Evolutionary conservation across 2,797 vertebrate species (phyloP).

Genomic region (Enteromius viviparus): DNA sequence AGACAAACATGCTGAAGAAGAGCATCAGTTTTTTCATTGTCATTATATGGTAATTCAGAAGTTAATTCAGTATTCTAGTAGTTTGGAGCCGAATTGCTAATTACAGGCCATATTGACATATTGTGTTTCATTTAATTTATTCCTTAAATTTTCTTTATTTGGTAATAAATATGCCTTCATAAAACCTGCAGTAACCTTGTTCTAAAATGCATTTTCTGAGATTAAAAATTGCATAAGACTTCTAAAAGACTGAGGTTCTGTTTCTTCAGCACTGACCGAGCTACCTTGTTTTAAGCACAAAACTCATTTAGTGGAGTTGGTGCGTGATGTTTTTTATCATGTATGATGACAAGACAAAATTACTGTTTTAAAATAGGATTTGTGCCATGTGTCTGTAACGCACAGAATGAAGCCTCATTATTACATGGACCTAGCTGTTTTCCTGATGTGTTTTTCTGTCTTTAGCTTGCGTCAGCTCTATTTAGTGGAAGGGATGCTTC

Average conservation of each 20-base stretch:
- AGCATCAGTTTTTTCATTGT: background rate
- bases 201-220: background rate
- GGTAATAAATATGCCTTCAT: background rate
- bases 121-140: background rate
- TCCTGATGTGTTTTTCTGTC: slow-evolving; percentile 39
- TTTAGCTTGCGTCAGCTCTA: slow-evolving; percentile 47
- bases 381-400: slow-evolving; percentile 14
- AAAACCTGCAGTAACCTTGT: background rate
- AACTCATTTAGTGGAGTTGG: background rate
- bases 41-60: background rate
- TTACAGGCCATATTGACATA: background rate
- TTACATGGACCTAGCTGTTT: slow-evolving; percentile 32
- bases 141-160: background rate
- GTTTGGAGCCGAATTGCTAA: background rate
- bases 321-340: background rate
- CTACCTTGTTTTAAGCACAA: background rate
- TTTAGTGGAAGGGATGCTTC: slow-evolving; percentile 40
- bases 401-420: slow-evolving; percentile 32
- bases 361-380: background rate
- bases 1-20: background rate
- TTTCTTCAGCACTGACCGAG: background rate
- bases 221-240: background rate
- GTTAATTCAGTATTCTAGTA: background rate
- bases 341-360: slow-evolving; percentile 1
- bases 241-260: background rate